Evolutionary conservation across 2,888 invertebrate species (phyloP).

Genomic region (Luperina nickerlii): DNA sequence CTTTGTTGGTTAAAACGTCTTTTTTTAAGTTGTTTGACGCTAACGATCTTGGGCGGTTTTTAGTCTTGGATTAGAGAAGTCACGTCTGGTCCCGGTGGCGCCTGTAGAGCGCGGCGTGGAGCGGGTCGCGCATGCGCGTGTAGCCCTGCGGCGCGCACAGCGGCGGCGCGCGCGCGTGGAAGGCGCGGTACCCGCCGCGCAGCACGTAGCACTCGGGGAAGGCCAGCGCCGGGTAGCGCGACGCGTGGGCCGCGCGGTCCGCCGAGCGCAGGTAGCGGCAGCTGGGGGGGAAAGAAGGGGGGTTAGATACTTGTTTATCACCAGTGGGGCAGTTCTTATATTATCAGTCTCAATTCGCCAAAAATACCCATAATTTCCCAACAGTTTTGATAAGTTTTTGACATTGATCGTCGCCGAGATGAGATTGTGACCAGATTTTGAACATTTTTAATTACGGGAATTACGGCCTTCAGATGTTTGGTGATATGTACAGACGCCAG

Average conservation of each 20-base stretch:
- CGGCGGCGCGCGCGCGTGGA: constrained; percentile 92
- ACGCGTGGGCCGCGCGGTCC: constrained; percentile 94
- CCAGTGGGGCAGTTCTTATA: too few species aligned
- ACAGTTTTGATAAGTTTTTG: too few species aligned
- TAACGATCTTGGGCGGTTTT: neutral
- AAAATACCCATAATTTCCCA: too few species aligned
- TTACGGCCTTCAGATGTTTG: too few species aligned
- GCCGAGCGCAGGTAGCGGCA: constrained; percentile 95
- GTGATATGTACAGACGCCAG: too few species aligned
- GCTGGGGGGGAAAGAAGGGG: constrained; percentile 80
- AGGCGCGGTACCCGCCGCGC: constrained; percentile 92
- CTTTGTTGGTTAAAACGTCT: neutral
- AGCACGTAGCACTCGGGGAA: constrained; percentile 98
- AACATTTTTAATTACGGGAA: too few species aligned
- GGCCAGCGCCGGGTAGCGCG: constrained; percentile 94
- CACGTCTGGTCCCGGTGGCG: constrained; percentile 86
- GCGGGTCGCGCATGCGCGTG: constrained; percentile 96
- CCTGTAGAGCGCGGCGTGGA: constrained; percentile 92
- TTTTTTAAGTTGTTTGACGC: neutral
- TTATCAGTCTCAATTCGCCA: too few species aligned
- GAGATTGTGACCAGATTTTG: too few species aligned
- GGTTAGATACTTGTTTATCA: too few species aligned
- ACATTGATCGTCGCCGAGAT: too few species aligned
- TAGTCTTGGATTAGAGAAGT: neutral
- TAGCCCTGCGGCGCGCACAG: constrained; percentile 93